Evolutionary conservation across 2,113 vertebrate species (phyloP), one percentile per base, ranked within the genome.

Genomic region (Campylomormyrus numenius): DNA sequence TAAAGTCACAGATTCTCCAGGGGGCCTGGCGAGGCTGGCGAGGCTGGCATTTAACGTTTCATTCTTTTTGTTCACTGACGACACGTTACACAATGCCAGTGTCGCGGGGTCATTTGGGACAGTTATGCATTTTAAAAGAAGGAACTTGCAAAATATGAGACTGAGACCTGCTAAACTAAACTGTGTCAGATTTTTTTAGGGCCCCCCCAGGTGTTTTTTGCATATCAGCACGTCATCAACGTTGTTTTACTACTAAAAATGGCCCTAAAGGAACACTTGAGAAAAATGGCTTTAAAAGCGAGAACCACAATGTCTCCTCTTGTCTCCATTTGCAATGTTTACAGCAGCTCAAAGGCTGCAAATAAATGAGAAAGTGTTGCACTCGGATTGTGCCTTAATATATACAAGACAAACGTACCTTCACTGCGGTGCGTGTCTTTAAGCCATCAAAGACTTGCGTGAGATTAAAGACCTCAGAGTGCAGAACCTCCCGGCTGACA

Each of bases 401-500:
- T 87, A 39, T 58, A 53, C 27, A 52, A 35, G 86, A 87, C 27
- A 86, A 49, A 48, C 3, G 15, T 39, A 50, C 11, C 45, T 86
- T 31, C 45, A 49, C 45, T 86, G 45, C 13, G 8, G 3, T 35
- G 48, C 15, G 31, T 35, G 50, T 53, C 49, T 87, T 53, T 35
- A 39, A 49, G 27, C n/a, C 45, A 87, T 31, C 50, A 53, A 39
- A 31, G 50, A n/a, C 50, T 56, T 24, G n/a, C 52, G 13, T 35
- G 39, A 85, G 39, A 85, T 49, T 49, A 53, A 87, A 87, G 50
- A 87, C 50, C 45, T 53, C 11, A 48, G 85, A 53, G 48, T 39
- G 13, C 49, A 53, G 27, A 87, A 49, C 31, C 48, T 86, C 84
- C 84, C n/a, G 48, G 84, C 84, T 86, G 84, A 86, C 84, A 86